Conservation (phyloP, 2,113 vertebrate species). For the Lucifuga dentata region DNA sequence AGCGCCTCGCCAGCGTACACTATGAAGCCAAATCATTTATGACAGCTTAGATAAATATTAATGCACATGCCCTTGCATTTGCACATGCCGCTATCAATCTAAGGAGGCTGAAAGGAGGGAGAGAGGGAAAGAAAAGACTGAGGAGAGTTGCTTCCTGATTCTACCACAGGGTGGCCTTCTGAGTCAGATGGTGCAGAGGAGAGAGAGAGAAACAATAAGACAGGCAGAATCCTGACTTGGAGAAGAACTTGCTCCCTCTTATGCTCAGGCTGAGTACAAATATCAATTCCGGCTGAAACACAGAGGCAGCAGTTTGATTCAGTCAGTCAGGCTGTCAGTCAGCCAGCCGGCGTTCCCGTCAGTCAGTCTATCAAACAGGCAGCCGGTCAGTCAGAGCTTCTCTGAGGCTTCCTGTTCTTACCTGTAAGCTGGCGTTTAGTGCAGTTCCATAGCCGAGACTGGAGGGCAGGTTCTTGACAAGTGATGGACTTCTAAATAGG, state of each 20-base stretch:
- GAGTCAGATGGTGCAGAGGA: slow-evolving; percentile 50
- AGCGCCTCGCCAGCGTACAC: slow-evolving; percentile 91
- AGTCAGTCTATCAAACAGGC: slow-evolving; percentile 33
- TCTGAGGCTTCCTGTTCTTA: slow-evolving; percentile 63
- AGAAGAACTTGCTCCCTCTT: slow-evolving; percentile 19
- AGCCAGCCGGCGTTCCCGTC: slow-evolving; percentile 18
- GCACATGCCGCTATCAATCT: slow-evolving; percentile 94
- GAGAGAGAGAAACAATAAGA: not conserved
- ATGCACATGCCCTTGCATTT: slow-evolving; percentile 95
- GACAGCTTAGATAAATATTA: slow-evolving; percentile 99
- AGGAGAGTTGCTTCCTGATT: slow-evolving; percentile 64
- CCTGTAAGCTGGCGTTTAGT: slow-evolving; percentile 99
- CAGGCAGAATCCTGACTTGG: not conserved
- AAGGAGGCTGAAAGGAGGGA: slow-evolving; percentile 79
- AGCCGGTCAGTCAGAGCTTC: slow-evolving; percentile 24
- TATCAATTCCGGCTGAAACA: slow-evolving; percentile 34
- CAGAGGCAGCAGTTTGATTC: slow-evolving; percentile 13
- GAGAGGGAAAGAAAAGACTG: slow-evolving; percentile 4
- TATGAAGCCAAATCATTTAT: slow-evolving; percentile 98
- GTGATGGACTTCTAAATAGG: slow-evolving; percentile 92
- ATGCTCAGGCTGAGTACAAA: slow-evolving; percentile 17
- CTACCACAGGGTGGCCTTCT: slow-evolving; percentile 79
- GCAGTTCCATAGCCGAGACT: slow-evolving; percentile 98
- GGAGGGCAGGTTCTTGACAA: slow-evolving; percentile 98
- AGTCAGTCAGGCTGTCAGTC: slow-evolving; percentile 30